These are phyloP conservation scores for Sebastiscus tertius DNA, from an alignment of 2,797 vertebrate genomes.

Conservation along the genomic window DNA sequence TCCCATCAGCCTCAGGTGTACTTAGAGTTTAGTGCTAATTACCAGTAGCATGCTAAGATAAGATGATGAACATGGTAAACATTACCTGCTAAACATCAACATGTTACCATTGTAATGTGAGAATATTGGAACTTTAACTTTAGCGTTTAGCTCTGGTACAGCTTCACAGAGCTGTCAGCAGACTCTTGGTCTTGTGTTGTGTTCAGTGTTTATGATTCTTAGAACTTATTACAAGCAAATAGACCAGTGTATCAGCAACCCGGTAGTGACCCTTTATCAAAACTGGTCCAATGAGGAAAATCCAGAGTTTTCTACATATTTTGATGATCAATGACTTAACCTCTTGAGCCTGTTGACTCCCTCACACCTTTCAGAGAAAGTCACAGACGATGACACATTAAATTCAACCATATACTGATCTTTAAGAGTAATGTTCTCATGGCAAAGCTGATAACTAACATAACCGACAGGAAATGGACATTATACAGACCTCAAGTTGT, in stretches of 20 bases:
- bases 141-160: neutral
- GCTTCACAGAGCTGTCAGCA: neutral
- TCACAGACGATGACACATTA: neutral
- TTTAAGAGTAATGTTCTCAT: neutral
- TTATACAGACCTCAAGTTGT: neutral
- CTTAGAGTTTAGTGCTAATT: neutral
- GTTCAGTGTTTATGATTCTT: neutral
- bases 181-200: neutral
- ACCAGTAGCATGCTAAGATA: neutral
- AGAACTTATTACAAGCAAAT: neutral
- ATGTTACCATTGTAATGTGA: neutral
- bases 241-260: neutral
- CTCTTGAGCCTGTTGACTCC: neutral
- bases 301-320: neutral
- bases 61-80: neutral
- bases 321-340: neutral
- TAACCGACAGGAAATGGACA: neutral
- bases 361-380: neutral
- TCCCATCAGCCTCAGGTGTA: neutral
- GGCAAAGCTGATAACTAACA: neutral
- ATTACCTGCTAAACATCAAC: neutral
- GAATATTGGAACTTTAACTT: neutral
- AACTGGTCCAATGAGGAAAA: neutral
- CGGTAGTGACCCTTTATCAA: neutral
- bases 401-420: neutral